Base-by-base conservation (phyloP, 2,888 invertebrate species). In the Hydrotaea cyrtoneurina region DNA sequence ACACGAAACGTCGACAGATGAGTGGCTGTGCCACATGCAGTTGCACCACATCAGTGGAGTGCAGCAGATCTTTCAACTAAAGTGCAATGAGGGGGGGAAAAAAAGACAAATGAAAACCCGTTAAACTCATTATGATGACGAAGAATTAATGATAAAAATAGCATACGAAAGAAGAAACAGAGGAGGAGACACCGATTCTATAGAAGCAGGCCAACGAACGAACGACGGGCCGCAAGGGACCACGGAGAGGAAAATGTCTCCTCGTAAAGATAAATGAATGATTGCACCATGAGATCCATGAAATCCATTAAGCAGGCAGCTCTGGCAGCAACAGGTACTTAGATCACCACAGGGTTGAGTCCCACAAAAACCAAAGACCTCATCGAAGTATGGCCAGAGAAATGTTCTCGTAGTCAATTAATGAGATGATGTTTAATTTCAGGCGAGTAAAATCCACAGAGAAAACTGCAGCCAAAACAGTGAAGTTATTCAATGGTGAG, bases 41-140 rank as follows among this genome's bases (percentile, higher is more conserved):
- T 13, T 46, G 21, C 69, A 0, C 21, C 21, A 31, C 17, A 31
- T n/a, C 31, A 31, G 39, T 11, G 5, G 23, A 55, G 19, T 55
- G 55, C 53, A 19, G n/a, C n/a, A n/a, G n/a, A n/a, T n/a, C n/a
- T n/a, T n/a, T n/a, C n/a, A n/a, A n/a, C n/a, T n/a, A n/a, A n/a
- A n/a, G n/a, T n/a, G n/a, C n/a, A 31, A 31, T 31, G 31, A 4
- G 3, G 31, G 31, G 7, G 31, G 2, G 31, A 31, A 7, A 31
- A 7, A 31, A 31, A 31, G 31, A 31, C 31, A 31, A 36, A 64
- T 78, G n/a, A 53, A 10, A 73, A 66, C 36, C 85, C 85, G 85
- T 82, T 85, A 85, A 85, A 53, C 79, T 73, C 76, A 82, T 85
- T 85, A 74, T 72, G 53, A 71, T 36, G 71, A 79, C 77, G 78